Percentiles rank a stretch among this genome's conserved stretches.
phyloP scores from a whole-genome alignment of 2,797 vertebrate genomes.

The Loris lydekkerianus region DNA sequence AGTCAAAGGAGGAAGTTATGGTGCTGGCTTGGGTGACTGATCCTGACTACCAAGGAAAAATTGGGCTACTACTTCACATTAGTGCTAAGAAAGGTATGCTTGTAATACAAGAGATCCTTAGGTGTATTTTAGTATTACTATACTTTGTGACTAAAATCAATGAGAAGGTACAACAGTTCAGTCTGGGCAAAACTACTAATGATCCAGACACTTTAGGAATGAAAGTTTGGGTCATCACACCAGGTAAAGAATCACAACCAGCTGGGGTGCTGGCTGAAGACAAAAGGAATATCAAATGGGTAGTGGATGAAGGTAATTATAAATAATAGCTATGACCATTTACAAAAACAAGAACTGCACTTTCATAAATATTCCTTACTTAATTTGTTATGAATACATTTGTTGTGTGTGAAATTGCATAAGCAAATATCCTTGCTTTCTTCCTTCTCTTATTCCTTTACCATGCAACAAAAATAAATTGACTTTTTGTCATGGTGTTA shows the following conservation, averaged over 20 bases:
- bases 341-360: not conserved
- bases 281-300: not conserved
- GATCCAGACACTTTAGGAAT: not conserved
- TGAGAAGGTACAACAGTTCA: not conserved
- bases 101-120: not conserved
- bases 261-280: not conserved
- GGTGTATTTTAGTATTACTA: not conserved
- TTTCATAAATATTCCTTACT: not conserved
- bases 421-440: not conserved
- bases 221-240: not conserved
- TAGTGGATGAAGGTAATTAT: not conserved
- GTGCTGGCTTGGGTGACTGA: not conserved
- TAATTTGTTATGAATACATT: not conserved
- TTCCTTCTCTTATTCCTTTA: not conserved
- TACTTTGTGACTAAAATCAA: not conserved
- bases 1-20: not conserved
- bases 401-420: not conserved
- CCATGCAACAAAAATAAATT: not conserved
- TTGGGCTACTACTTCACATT: not conserved
- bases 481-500: not conserved
- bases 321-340: not conserved
- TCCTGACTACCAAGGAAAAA: not conserved
- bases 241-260: not conserved
- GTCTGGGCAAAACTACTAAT: not conserved
- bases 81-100: not conserved